phyloP scores from a whole-genome alignment of 2,797 vertebrate species.

The Holocentrus rufus region DNA sequence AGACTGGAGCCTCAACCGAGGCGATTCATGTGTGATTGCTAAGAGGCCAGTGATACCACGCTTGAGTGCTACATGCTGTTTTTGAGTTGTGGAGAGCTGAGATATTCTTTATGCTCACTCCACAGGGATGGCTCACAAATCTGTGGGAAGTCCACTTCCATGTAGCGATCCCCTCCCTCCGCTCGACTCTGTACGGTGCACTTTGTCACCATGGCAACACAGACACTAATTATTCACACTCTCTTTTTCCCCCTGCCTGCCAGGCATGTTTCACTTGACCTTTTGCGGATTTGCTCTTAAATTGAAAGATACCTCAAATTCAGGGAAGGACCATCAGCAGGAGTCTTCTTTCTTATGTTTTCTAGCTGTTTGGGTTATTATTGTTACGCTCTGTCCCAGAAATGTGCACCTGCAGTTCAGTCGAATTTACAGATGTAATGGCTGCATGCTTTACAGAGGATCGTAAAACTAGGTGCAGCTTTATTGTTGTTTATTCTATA shows the following conservation, averaged over 20 bases:
- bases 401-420: conserved; percentile 38
- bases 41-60: conserved; percentile 46
- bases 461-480: conserved; percentile 50
- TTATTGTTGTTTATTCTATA: conserved; percentile 56
- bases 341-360: conserved; percentile 54
- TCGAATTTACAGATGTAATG: conserved; percentile 39
- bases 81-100: conserved; percentile 53
- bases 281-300: conserved; percentile 75
- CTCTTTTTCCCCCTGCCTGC: conserved; percentile 63
- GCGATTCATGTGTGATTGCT: conserved; percentile 32
- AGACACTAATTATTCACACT: conserved; percentile 82
- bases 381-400: conserved; percentile 25
- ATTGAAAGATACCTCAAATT: conserved; percentile 75
- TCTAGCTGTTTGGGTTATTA: conserved; percentile 32
- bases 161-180: conserved; percentile 60
- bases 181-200: conserved; percentile 71
- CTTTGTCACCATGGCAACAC: conserved; percentile 83
- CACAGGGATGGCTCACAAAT: conserved; percentile 66
- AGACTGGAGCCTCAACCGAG: conserved; percentile 36
- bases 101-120: conserved; percentile 63
- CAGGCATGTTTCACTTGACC: conserved; percentile 83
- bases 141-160: conserved; percentile 73
- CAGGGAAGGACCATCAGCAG: conserved; percentile 62
- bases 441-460: conserved; percentile 18
- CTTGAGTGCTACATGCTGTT: conserved; percentile 68